Evolutionary conservation across 2,888 invertebrate species (phyloP).

Genomic region (Pristionchus entomophagus): DNA sequence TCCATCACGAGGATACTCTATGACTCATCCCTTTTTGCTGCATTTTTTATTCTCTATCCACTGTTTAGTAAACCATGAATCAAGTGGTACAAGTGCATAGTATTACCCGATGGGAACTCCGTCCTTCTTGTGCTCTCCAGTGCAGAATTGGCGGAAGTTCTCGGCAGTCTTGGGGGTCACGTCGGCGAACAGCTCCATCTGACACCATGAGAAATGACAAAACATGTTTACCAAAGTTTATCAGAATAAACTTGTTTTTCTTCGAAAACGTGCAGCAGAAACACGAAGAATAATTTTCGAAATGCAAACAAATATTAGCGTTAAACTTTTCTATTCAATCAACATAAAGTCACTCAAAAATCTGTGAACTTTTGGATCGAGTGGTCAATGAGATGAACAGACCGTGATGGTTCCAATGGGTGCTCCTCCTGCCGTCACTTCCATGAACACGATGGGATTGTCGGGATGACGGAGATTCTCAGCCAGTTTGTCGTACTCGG

Average conservation of each 20-base stretch:
- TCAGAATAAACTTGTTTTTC: too few species aligned
- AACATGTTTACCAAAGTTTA: too few species aligned
- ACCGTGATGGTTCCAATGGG: constrained; percentile 81
- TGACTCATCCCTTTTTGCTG: not conserved
- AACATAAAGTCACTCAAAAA: too few species aligned
- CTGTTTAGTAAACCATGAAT: too few species aligned
- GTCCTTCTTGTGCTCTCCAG: constrained; percentile 94
- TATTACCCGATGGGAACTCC: constrained; percentile 89
- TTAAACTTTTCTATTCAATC: too few species aligned
- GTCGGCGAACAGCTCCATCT: constrained; percentile 97
- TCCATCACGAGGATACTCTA: not conserved
- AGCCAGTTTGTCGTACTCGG: constrained; percentile 73
- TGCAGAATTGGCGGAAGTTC: constrained; percentile 88
- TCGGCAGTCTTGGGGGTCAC: constrained; percentile 80
- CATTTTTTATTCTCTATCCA: not conserved
- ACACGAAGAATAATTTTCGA: too few species aligned
- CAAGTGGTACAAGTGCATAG: too few species aligned
- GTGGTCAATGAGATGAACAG: constrained; percentile 41
- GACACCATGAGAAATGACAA: too few species aligned
- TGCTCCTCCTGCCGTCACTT: constrained; percentile 88
- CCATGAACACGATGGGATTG: constrained; percentile 98
- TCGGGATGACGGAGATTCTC: constrained; percentile 83
- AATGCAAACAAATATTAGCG: too few species aligned
- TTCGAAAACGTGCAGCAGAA: too few species aligned
- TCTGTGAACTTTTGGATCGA: too few species aligned